These are phyloP conservation scores for Strigamia transsilvanica DNA, from an alignment of 2,888 invertebrate species.

Conservation along the genomic window DNA sequence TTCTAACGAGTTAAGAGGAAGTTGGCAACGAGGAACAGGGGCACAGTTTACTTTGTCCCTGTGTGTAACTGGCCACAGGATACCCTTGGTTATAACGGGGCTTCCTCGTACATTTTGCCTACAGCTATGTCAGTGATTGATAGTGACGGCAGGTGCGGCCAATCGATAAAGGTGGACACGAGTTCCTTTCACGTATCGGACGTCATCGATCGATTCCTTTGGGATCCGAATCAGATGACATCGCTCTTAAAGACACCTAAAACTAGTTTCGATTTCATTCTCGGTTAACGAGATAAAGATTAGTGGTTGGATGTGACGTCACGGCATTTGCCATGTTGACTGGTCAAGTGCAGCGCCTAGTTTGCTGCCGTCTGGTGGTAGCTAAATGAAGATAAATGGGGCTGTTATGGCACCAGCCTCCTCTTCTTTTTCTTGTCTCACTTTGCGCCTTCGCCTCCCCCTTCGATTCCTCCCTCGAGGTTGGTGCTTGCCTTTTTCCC, in stretches of 20 bases:
- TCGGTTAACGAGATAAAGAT: conserved; percentile 15
- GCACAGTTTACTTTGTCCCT: background rate
- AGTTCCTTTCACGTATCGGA: conserved; percentile 14
- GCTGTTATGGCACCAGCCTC: conserved; percentile 39
- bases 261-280: conserved; percentile 14
- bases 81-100: conserved; percentile 9
- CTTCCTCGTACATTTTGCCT: conserved; percentile 1
- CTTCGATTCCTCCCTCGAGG: conserved; percentile 11
- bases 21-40: conserved; percentile 1
- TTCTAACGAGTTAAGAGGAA: background rate
- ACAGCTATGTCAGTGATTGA: conserved; percentile 10
- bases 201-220: conserved; percentile 4
- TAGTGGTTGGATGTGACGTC: background rate
- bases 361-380: conserved; percentile 20
- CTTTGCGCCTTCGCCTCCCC: conserved; percentile 37
- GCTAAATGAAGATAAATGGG: conserved; percentile 20
- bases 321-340: conserved; percentile 14
- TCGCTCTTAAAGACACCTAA: background rate
- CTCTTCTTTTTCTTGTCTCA: conserved; percentile 1
- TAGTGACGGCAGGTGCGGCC: conserved; percentile 6
- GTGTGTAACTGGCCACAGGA: conserved; percentile 5
- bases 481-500: conserved; percentile 1
- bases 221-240: conserved; percentile 14
- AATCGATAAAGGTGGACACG: conserved; percentile 20
- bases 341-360: conserved; percentile 20